These are phyloP conservation scores for Hypselothyrea guttata DNA, from an alignment of 2,888 invertebrate species.

Conservation along the genomic window DNA sequence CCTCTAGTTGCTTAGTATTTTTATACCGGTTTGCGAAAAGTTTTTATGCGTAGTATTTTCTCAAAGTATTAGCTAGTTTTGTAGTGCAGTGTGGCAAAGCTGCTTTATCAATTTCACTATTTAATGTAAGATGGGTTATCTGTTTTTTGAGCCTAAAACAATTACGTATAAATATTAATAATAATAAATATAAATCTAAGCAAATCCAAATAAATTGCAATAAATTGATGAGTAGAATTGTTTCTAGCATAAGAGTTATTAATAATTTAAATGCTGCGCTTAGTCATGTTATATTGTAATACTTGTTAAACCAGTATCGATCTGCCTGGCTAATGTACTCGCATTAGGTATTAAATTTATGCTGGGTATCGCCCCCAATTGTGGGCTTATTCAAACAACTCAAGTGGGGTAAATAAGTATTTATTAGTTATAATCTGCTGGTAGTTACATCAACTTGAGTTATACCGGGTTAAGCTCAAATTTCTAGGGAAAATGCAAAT, in stretches of 20 bases:
- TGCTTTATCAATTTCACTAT: too few relatives aligned
- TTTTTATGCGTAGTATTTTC: constrained; percentile 2
- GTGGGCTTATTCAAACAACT: not conserved
- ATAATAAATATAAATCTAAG: not conserved
- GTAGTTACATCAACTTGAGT: not conserved
- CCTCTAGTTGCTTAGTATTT: too few relatives aligned
- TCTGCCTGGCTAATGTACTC: not conserved
- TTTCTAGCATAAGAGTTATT: not conserved
- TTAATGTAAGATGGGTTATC: too few relatives aligned
- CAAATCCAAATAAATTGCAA: too few relatives aligned
- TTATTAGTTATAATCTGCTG: too few relatives aligned
- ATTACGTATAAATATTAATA: not conserved
- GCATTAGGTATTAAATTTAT: constrained; percentile 1
- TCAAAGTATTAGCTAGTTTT: too few relatives aligned
- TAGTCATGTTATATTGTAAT: not conserved
- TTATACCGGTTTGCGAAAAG: not conserved
- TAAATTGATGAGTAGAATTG: not conserved
- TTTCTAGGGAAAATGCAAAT: too few relatives aligned
- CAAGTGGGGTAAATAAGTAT: not conserved
- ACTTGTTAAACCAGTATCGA: too few relatives aligned
- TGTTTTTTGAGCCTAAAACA: not conserved
- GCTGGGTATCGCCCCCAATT: constrained; percentile 10
- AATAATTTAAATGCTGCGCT: not conserved
- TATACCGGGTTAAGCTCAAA: too few relatives aligned
- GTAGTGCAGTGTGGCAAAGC: too few relatives aligned